Conservation (phyloP, 1,140 invertebrate species). For the Ridgeia piscesae region DNA sequence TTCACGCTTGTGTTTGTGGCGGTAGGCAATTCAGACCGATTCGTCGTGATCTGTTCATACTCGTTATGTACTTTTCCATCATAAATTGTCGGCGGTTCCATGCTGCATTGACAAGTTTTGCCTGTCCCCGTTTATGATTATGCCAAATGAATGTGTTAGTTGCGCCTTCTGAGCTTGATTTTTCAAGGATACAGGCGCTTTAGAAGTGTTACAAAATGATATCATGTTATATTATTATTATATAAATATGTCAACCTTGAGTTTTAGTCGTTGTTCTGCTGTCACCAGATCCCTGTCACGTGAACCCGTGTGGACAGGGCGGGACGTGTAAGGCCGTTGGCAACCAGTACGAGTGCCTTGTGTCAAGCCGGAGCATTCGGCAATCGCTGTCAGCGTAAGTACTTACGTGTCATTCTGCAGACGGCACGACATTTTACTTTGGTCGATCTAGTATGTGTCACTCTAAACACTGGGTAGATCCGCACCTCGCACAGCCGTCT, state of each 20-base stretch:
- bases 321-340: background rate
- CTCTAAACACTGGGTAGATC: background rate
- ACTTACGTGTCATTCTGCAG: background rate
- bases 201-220: no score
- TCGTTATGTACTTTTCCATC: no score
- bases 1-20: no score
- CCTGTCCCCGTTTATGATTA: no score
- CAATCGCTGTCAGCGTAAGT: background rate
- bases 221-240: no score
- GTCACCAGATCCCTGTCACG: background rate
- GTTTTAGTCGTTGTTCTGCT: background rate
- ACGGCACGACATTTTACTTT: background rate
- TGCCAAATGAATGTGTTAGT: no score
- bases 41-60: no score
- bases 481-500: background rate
- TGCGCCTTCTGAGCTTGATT: no score
- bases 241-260: background rate
- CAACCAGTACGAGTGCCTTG: background rate
- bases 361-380: background rate
- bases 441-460: background rate
- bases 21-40: no score
- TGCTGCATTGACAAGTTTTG: no score
- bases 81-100: no score
- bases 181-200: no score
- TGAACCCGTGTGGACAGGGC: background rate